These are phyloP conservation scores for Pectinophora gossypiella DNA, from an alignment of 1,140 invertebrate species.

Conservation along the genomic window DNA sequence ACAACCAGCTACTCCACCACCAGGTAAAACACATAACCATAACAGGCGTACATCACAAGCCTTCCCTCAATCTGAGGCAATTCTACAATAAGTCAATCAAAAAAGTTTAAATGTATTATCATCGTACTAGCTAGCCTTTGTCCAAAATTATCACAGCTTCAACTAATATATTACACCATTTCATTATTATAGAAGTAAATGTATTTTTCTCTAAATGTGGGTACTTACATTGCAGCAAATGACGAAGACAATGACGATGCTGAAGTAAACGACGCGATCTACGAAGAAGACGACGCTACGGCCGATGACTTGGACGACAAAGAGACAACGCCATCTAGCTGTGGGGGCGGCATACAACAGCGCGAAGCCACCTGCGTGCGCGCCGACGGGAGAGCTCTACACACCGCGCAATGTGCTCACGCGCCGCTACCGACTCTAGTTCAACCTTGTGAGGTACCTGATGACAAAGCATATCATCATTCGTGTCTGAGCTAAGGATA, in stretches of 20 bases:
- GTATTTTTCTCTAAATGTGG: no score
- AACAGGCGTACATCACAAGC: no score
- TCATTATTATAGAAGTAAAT: no score
- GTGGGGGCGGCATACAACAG: conserved; percentile 65
- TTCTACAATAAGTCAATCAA: no score
- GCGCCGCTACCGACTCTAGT: conserved; percentile 55
- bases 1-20: conserved; percentile 28
- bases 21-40: conserved; percentile 34
- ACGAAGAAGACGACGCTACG: conserved; percentile 35
- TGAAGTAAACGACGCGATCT: conserved; percentile 47
- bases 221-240: conserved; percentile 22
- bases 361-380: conserved; percentile 57
- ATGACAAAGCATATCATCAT: no score
- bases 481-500: no score
- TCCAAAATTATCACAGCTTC: no score
- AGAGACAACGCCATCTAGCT: conserved; percentile 29
- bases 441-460: conserved; percentile 64
- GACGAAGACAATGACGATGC: conserved; percentile 49
- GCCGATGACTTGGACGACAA: conserved; percentile 14
- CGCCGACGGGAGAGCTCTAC: conserved; percentile 48
- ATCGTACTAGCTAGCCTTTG: no score
- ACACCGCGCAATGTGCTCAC: conserved; percentile 54
- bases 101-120: no score
- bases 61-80: no score
- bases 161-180: no score